A percentile compares a stretch with the other conserved stretches of the same genome.
Conservation (phyloP, 2,113 vertebrate species). For the Raphicerus campestris region DNA sequence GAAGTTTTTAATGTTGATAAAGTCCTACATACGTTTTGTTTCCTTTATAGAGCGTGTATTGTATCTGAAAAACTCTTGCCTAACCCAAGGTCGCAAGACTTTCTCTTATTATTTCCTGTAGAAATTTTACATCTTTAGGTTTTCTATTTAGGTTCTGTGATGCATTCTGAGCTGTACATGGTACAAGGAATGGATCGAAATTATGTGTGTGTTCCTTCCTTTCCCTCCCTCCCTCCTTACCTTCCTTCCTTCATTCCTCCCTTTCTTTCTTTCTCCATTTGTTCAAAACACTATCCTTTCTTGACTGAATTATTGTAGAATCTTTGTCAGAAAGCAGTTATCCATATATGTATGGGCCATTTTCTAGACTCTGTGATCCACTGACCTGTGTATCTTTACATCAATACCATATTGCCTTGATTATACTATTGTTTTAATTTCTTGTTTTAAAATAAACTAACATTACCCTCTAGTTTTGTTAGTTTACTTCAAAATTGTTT, state of each 20-base stretch:
- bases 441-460: not conserved
- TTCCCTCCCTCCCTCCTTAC: no score
- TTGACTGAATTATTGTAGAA: not conserved
- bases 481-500: not conserved
- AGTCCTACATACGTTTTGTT: not conserved
- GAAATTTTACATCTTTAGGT: not conserved
- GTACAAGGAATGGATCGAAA: not conserved
- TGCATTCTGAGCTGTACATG: not conserved
- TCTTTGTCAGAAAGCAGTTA: not conserved
- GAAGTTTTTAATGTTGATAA: not conserved
- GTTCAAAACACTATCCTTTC: not conserved
- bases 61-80: not conserved
- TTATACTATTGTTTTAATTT: not conserved
- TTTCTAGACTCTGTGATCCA: not conserved
- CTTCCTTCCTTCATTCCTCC: no score
- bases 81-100: not conserved
- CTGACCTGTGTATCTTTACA: not conserved
- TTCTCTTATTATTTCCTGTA: not conserved
- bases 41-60: not conserved
- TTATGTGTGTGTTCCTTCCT: not conserved
- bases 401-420: not conserved
- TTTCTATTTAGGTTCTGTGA: not conserved
- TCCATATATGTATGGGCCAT: not conserved
- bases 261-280: not conserved
- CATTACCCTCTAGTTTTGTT: not conserved